phyloP scores from a whole-genome alignment of 1,140 invertebrate genomes.

The Trachymyrmex septentrionalis region DNA sequence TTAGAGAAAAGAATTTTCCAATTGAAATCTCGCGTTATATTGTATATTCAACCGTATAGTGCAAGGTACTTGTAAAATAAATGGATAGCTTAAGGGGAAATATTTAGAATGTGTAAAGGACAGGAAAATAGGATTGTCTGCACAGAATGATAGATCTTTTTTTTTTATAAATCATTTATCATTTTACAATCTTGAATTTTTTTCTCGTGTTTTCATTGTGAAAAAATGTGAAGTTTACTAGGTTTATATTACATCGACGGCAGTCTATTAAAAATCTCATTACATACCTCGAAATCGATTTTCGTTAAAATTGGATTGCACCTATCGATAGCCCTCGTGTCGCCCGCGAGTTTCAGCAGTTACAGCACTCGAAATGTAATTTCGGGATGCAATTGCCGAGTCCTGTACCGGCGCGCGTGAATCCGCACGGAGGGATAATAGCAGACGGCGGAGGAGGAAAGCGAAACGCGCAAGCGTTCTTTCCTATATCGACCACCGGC shows the following conservation, averaged over 20 bases:
- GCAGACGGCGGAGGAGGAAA: conserved; percentile 52
- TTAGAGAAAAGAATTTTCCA: neutral
- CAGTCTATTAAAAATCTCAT: conserved; percentile 55
- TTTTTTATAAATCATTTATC: conserved; percentile 14
- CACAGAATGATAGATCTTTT: neutral
- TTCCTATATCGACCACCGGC: conserved; percentile 70
- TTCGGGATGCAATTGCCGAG: conserved; percentile 54
- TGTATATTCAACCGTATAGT: neutral
- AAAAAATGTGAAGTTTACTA: conserved; percentile 15
- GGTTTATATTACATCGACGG: neutral
- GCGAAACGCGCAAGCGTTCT: conserved; percentile 73
- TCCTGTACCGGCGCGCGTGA: conserved; percentile 35
- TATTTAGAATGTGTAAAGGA: neutral
- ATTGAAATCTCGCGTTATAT: neutral
- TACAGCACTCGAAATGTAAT: conserved; percentile 53
- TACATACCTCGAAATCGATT: conserved; percentile 19
- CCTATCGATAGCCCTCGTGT: conserved; percentile 38
- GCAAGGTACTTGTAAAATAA: neutral
- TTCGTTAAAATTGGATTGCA: conserved; percentile 36
- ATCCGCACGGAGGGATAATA: conserved; percentile 67
- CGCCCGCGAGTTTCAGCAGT: conserved; percentile 28
- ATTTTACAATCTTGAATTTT: neutral
- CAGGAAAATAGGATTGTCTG: neutral
- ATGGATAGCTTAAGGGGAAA: neutral
- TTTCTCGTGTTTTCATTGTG: neutral